Base-by-base conservation (phyloP, 2,797 vertebrate species). In the Microctenopoma lineatum region DNA sequence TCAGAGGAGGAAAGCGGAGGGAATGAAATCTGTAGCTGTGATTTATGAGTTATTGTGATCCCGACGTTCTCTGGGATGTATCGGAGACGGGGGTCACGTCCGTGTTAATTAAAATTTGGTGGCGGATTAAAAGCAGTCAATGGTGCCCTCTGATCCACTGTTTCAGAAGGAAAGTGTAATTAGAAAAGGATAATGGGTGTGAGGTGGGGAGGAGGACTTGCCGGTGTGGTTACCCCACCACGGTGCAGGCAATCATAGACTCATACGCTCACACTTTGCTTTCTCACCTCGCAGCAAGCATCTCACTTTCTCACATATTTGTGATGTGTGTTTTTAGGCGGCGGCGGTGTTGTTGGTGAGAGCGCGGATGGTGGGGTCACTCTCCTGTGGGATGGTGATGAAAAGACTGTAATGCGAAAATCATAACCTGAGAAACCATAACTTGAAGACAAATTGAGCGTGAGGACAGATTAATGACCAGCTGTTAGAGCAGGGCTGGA, bases 81-180 rank as follows among this genome's bases (percentile, higher is more conserved):
- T 89, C 83, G 18, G 78, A 85, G 85, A 86, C 74, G 78, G 80
- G 85, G 90, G 89, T 92, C 86, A 87, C 86, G 84, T 88, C 85
- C 71, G 91, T 92, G 91, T 92, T 92, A 92, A 93, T 93, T 92
- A 93, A 92, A 93, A 90, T 92, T 85, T 87, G 86, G 90, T 85
- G 84, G 81, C 59, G 84, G 92, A 93, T 92, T 92, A 93, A 92
- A 90, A 90, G 89, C 89, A 90, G 92, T 92, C 87, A 90, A 90
- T 90, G 89, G 86, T 78, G 88, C 88, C 88, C 90, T 89, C 82
- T 92, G 92, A 92, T 91, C 89, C 84, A 84, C 71, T 74, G 84
- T 90, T 91, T 91, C 87, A 88, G 79, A 84, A 77, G 84, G 83
- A 93, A 92, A 88, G 88, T 89, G 87, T 91, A 92, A 92, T 93